These are phyloP conservation scores for Lepus oiostolus DNA, from an alignment of 2,797 vertebrate species.

Conservation along the genomic window DNA sequence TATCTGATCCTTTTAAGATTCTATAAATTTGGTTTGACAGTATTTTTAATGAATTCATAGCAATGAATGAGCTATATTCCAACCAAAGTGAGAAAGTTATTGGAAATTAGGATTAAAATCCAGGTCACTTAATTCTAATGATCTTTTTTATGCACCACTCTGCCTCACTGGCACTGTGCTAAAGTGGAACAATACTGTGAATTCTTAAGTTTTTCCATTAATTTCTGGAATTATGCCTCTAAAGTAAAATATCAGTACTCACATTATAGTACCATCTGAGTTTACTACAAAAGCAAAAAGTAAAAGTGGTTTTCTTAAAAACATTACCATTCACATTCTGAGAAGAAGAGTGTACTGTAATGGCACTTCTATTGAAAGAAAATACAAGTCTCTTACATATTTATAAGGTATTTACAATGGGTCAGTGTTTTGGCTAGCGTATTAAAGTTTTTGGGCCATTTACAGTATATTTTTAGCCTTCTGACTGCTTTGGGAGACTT, in stretches of 20 bases:
- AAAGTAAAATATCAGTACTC: constrained; percentile 57
- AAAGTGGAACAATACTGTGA: constrained; percentile 22
- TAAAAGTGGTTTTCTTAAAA: constrained; percentile 43
- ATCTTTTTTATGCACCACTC: not conserved
- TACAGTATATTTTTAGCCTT: constrained; percentile 63
- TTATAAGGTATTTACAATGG: constrained; percentile 63
- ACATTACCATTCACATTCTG: constrained; percentile 49
- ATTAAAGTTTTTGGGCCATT: constrained; percentile 67
- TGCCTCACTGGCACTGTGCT: not conserved
- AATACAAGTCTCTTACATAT: constrained; percentile 51
- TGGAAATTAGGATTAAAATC: constrained; percentile 25
- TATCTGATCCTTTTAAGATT: not conserved
- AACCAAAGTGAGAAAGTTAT: not conserved
- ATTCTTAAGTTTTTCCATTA: constrained; percentile 52
- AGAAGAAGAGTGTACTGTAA: constrained; percentile 56
- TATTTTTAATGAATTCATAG: not conserved
- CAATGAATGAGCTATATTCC: not conserved
- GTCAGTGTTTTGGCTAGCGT: constrained; percentile 54
- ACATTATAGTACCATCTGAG: constrained; percentile 10
- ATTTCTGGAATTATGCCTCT: not conserved
- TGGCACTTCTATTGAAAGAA: constrained; percentile 45
- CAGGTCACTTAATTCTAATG: not conserved
- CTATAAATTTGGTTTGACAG: not conserved
- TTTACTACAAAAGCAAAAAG: constrained; percentile 64
- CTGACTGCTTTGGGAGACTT: constrained; percentile 71